Percentiles rank a stretch among this genome's conserved stretches.
phyloP scores from a whole-genome alignment of 2,797 vertebrate species.

The Eulemur albifrons region DNA sequence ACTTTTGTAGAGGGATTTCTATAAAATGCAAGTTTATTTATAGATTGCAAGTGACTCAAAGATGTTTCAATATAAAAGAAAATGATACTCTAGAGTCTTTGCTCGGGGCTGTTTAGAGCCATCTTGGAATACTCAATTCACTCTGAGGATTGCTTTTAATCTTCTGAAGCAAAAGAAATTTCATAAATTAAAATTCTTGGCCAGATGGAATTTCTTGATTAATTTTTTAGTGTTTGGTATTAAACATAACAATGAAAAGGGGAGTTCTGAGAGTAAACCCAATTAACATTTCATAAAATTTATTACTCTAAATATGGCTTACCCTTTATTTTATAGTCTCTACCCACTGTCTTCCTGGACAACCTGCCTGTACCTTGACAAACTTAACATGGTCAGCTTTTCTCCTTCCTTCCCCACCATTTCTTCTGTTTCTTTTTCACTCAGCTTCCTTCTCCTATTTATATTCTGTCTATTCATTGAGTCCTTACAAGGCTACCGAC shows the following conservation, averaged over 20 bases:
- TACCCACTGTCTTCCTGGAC: not conserved
- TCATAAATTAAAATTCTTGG: constrained; percentile 77
- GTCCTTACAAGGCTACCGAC: not conserved
- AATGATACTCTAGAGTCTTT: constrained; percentile 62
- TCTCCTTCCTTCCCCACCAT: not conserved
- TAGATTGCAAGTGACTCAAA: constrained; percentile 71
- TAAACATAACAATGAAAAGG: constrained; percentile 70
- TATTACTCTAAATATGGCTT: constrained; percentile 60
- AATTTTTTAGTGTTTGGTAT: constrained; percentile 75
- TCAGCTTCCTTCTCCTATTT: not conserved
- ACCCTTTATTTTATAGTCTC: constrained; percentile 32
- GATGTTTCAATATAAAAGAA: constrained; percentile 72
- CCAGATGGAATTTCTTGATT: constrained; percentile 79
- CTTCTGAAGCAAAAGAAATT: constrained; percentile 75
- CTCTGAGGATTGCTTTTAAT: constrained; percentile 77
- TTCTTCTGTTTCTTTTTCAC: not conserved
- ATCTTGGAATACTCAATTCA: constrained; percentile 56
- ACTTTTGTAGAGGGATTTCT: constrained; percentile 68
- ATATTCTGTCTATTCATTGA: not conserved
- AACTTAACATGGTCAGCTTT: not conserved
- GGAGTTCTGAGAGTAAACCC: constrained; percentile 67
- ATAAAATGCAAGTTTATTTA: constrained; percentile 76
- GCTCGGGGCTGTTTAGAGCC: constrained; percentile 31
- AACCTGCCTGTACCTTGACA: constrained; percentile 15
- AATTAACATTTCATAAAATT: constrained; percentile 73